These are phyloP conservation scores for Barnardius zonarius DNA, from an alignment of 2,113 vertebrate genomes.

Conservation along the genomic window DNA sequence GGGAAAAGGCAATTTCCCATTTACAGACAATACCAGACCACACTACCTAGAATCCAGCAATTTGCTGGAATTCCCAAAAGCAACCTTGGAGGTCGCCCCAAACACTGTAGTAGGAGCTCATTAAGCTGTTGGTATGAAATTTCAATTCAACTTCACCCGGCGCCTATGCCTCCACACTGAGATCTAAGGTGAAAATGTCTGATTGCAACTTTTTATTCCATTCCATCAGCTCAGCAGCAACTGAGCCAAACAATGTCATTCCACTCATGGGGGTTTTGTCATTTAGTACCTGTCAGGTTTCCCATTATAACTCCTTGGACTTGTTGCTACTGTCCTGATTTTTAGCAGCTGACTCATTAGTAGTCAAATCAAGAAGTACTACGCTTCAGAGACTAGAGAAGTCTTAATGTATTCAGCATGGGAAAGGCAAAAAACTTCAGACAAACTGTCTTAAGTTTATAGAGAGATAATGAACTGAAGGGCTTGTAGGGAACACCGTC, in stretches of 20 bases:
- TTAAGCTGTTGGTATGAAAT: neutral
- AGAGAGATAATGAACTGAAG: neutral
- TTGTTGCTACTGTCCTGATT: neutral
- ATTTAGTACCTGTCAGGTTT: neutral
- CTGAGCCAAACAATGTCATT: neutral
- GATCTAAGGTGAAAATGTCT: neutral
- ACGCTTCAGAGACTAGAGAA: neutral
- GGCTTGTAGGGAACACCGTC: neutral
- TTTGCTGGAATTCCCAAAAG: neutral
- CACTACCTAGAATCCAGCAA: neutral
- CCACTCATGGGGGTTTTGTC: neutral
- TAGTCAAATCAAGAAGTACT: neutral
- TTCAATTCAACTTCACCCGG: neutral
- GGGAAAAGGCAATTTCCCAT: neutral
- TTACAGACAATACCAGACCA: neutral
- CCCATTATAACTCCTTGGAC: neutral
- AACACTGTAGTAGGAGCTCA: neutral
- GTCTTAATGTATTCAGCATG: neutral
- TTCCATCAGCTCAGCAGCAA: neutral
- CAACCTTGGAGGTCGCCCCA: neutral
- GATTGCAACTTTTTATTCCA: neutral
- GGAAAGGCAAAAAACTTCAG: conserved; percentile 15
- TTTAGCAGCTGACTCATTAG: neutral
- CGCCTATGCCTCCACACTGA: neutral
- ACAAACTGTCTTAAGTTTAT: conserved; percentile 26